Evolutionary conservation across 2,888 invertebrate genomes (phyloP), one percentile per base, ranked within the genome.

Genomic region (Volucella bombylans): DNA sequence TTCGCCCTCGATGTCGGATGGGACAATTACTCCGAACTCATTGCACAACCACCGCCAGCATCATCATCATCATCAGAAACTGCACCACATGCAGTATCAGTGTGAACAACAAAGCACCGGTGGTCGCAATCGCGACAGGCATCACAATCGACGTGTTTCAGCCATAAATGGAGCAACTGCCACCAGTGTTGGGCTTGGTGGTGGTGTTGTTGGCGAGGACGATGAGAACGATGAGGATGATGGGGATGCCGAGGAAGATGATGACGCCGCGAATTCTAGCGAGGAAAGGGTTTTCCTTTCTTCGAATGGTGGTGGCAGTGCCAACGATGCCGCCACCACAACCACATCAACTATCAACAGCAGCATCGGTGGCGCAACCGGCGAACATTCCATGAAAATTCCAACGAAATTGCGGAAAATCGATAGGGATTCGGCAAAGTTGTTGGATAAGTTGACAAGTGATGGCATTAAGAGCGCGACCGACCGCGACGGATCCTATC

Each of bases 401-500:
- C 89, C 91, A 87, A 89, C 90, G 87, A 92, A 91, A 89, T 87
- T 91, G 88, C 90, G 92, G 65, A 92, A 91, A 91, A 90, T 91
- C 89, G 91, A 91, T 88, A 94, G 90, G 95, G 96, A 87, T 95
- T 87, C 85, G 61, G 87, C 87, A 81, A 81, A 47, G 85, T 80
- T 38, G 82, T 82, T 87, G 86, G 90, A 90, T 91, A 92, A 91
- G 91, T 89, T 90, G 91, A 91, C 91, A 91, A 89, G 89, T 87
- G 91, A 91, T 74, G 89, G 91, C 88, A 90, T 91, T 91, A 91
- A 91, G 87, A 87, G 82, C 79, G 79, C 83, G 77, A 86, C 87
- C 81, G 86, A 86, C 87, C 89, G 90, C 89, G 93, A 94, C 91
- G 96, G 97, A 87, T 97, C 97, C 85, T 96, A 97, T 93, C 95